Evolutionary conservation across 2,113 vertebrate genomes (phyloP), one percentile per base, ranked within the genome.

Genomic region (Callionymus lyra): DNA sequence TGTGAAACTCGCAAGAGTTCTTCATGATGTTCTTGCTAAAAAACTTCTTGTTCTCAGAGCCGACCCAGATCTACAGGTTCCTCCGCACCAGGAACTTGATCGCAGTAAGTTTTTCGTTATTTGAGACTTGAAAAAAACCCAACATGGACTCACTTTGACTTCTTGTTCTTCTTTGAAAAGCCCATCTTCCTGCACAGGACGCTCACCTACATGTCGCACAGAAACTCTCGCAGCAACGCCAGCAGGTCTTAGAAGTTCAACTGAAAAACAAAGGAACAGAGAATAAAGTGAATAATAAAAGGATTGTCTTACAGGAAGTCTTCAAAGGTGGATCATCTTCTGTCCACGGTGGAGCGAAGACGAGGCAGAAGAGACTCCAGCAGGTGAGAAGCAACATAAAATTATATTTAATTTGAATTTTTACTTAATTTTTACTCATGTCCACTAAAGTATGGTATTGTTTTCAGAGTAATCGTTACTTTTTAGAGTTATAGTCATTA

Each of bases 101-200:
- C 59, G 92, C 94, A 59, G 94, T 98, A 82, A 94, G 93, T 73
- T n/a, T 53, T 38, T 1, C 15, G n/a, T 43, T 46, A 10, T 16
- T 16, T 1, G 16, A 31, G 12, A 17, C 18, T 21, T 42, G n/a
- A n/a, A n/a, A 41, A 1, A 4, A 1, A 6, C 14, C 38, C 35
- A 3, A 34, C 9, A 15, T 45, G 2, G 6, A 37, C 17, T 33
- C 13, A 1, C 18, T 37, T 4, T 32, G 35, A 54, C 16, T 34
- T 10, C n/a, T 6, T 16, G 6, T 41, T 13, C 34, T 44, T 27
- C 16, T 14, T n/a, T n/a, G n/a, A n/a, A 56, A 85, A 98, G 94
- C 94, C 94, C 18, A 95, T 97, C 80, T 97, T 98, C 87, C 85
- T 98, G 88, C 92, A 98, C 87, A 91, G 94, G 82, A 95, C 91